These are phyloP conservation scores for Drosophila fuyamai DNA, from an alignment of 1,140 invertebrate species.

Conservation along the genomic window DNA sequence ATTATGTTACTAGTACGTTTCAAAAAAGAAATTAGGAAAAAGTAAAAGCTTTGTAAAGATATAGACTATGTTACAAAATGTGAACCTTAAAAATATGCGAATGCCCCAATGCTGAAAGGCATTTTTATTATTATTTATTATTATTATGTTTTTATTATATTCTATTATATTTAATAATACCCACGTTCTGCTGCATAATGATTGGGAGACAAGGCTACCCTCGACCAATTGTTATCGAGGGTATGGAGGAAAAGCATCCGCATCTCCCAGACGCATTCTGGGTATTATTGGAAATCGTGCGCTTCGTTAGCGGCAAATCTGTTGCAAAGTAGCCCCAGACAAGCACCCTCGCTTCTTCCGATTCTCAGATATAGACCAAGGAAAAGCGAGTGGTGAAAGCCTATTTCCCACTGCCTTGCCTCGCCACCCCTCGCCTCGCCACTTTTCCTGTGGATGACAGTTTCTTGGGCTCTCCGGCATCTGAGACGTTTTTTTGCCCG, in stretches of 20 bases:
- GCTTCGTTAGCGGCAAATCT: constrained; percentile 80
- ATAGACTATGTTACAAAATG: too few relatives aligned
- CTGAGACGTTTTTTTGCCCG: constrained; percentile 23
- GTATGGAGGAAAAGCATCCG: constrained; percentile 24
- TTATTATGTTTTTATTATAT: neutral
- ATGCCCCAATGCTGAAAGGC: too few relatives aligned
- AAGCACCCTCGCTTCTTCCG: neutral
- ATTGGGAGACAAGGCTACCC: neutral
- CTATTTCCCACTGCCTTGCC: constrained; percentile 21
- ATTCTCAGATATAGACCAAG: constrained; percentile 30
- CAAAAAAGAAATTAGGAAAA: too few relatives aligned
- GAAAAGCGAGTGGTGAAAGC: constrained; percentile 6
- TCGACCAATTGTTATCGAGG: neutral
- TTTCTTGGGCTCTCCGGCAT: constrained; percentile 23
- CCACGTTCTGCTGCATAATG: too few relatives aligned
- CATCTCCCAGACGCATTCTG: constrained; percentile 51
- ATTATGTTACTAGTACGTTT: too few relatives aligned
- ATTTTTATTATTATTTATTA: too few relatives aligned
- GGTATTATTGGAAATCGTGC: constrained; percentile 73
- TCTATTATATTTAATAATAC: too few relatives aligned
- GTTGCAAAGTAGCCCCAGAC: constrained; percentile 73
- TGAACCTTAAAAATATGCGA: too few relatives aligned
- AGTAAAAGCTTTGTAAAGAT: too few relatives aligned
- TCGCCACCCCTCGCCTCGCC: too few relatives aligned
- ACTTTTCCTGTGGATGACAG: constrained; percentile 16